Evolutionary conservation across 2,113 vertebrate genomes (phyloP).

Genomic region (Oxygymnocypris stewartii): DNA sequence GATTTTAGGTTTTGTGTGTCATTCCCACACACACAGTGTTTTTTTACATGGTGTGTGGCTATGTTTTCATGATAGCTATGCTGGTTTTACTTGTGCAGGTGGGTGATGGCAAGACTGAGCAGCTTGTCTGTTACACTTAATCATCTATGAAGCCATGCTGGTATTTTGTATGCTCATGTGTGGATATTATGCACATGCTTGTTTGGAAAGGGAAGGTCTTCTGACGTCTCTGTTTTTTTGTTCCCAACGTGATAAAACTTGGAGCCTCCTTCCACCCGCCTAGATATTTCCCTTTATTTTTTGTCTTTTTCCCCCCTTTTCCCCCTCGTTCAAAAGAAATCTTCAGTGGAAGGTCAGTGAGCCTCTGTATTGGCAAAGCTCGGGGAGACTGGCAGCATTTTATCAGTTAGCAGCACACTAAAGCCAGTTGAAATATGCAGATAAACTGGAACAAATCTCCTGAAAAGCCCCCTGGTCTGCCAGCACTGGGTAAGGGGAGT

Average conservation of each 20-base stretch:
- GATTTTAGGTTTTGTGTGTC: not conserved
- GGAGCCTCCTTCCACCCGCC: slow-evolving; percentile 49
- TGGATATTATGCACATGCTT: slow-evolving; percentile 35
- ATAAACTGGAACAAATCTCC: slow-evolving; percentile 67
- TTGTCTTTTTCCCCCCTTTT: not conserved
- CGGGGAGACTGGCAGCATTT: slow-evolving; percentile 65
- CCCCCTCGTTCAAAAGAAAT: slow-evolving; percentile 58
- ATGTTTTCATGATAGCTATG: slow-evolving; percentile 55
- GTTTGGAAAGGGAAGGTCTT: slow-evolving; percentile 34
- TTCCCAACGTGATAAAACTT: slow-evolving; percentile 64
- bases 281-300: slow-evolving; percentile 42
- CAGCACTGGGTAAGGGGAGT: slow-evolving; percentile 36
- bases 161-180: slow-evolving; percentile 42
- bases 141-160: slow-evolving; percentile 65
- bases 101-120: slow-evolving; percentile 54
- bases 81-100: slow-evolving; percentile 60
- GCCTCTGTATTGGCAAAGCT: slow-evolving; percentile 59
- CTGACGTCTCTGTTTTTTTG: slow-evolving; percentile 62
- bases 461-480: slow-evolving; percentile 60
- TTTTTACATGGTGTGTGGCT: slow-evolving; percentile 53
- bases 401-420: slow-evolving; percentile 67
- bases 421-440: slow-evolving; percentile 69
- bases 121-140: slow-evolving; percentile 63
- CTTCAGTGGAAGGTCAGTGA: slow-evolving; percentile 66
- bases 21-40: slow-evolving; percentile 48